Conservation (phyloP, 2,797 vertebrate genomes). For the Hyperoplus immaculatus region DNA sequence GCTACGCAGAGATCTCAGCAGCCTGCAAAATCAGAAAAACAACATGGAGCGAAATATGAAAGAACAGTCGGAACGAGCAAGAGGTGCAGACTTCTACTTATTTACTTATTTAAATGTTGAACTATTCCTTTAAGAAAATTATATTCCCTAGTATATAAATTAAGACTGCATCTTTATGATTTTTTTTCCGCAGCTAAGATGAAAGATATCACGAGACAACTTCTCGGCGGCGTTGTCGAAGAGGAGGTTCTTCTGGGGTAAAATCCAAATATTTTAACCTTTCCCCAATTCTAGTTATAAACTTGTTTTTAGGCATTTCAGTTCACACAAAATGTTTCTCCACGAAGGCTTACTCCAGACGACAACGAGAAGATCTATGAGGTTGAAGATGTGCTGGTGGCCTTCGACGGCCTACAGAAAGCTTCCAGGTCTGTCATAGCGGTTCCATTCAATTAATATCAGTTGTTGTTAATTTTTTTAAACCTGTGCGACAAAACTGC, state of each 20-base stretch:
- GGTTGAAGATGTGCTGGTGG: conserved; percentile 89
- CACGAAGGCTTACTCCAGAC: conserved; percentile 86
- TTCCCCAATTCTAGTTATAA: neutral
- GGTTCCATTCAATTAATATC: neutral
- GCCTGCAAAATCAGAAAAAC: conserved; percentile 89
- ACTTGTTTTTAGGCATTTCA: neutral
- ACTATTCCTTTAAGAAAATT: neutral
- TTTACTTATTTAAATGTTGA: too few relatives aligned
- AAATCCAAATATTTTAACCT: neutral
- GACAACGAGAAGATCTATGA: conserved; percentile 89
- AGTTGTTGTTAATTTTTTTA: neutral
- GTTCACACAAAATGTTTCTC: conserved; percentile 31
- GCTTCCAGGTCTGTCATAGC: conserved; percentile 87
- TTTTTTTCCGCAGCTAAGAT: conserved; percentile 88
- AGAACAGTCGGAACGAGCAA: conserved; percentile 89
- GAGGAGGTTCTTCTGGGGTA: conserved; percentile 91
- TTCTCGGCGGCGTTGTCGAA: conserved; percentile 89
- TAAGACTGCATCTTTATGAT: neutral
- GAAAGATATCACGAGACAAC: conserved; percentile 88
- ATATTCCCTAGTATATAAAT: neutral
- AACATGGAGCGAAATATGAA: conserved; percentile 88
- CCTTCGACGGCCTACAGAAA: conserved; percentile 92
- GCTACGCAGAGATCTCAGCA: conserved; percentile 91
- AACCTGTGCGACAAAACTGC: neutral
- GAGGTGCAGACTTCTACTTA: conserved; percentile 81